Evolutionary conservation across 2,113 vertebrate genomes (phyloP).

Genomic region (Trematomus loennbergii): DNA sequence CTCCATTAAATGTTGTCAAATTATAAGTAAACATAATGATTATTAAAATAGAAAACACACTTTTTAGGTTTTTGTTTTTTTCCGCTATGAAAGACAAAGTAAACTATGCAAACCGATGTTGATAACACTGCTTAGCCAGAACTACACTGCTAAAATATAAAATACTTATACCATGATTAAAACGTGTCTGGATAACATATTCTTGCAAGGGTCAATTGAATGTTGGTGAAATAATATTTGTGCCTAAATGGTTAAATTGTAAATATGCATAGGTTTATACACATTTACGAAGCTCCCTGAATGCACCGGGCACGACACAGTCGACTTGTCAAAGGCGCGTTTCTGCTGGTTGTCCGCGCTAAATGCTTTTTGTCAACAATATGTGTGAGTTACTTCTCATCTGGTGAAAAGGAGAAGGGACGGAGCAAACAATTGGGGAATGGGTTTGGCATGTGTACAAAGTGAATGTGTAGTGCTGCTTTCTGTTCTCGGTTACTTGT

Average conservation of each 20-base stretch:
- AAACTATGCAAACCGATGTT: background rate
- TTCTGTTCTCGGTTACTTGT: conserved; percentile 18
- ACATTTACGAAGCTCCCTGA: conserved; percentile 12
- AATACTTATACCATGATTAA: background rate
- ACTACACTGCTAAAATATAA: background rate
- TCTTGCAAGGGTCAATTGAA: background rate
- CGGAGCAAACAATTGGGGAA: conserved; percentile 64
- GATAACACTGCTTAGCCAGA: rapidly evolving
- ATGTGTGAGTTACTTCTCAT: conserved; percentile 52
- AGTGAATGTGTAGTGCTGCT: conserved; percentile 31
- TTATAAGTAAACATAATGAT: rapidly evolving
- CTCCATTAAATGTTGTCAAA: background rate
- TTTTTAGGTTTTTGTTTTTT: background rate
- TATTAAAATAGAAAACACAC: background rate
- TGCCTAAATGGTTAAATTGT: background rate
- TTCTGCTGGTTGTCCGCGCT: conserved; percentile 80
- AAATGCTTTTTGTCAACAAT: conserved; percentile 48
- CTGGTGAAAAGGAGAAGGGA: conserved; percentile 62
- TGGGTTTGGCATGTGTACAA: conserved; percentile 39
- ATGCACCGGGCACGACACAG: conserved; percentile 18
- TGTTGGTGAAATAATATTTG: too few relatives aligned
- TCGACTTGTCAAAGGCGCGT: conserved; percentile 74
- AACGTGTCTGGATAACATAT: background rate
- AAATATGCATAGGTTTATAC: rapidly evolving
- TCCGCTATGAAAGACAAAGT: too few relatives aligned